These are phyloP conservation scores for Argyresthia albistria DNA, from an alignment of 2,888 invertebrate genomes.

Conservation along the genomic window DNA sequence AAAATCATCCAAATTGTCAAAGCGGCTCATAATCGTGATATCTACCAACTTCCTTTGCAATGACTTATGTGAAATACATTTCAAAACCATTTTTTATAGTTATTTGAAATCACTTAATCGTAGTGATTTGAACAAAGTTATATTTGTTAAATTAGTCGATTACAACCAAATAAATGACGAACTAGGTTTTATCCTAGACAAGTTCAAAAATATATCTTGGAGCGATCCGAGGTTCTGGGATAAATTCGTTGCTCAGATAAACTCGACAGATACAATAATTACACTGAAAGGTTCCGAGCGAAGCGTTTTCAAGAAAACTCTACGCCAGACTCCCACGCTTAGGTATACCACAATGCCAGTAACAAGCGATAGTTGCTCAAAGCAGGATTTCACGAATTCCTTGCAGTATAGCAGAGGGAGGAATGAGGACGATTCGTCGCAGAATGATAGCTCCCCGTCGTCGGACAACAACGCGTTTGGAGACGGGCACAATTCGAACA, in stretches of 20 bases:
- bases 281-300: slow-evolving; percentile 57
- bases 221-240: slow-evolving; percentile 90
- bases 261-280: slow-evolving; percentile 74
- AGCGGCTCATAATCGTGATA: slow-evolving; percentile 71
- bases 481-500: slow-evolving; percentile 76
- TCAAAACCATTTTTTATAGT: slow-evolving; percentile 64
- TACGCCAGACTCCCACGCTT: slow-evolving; percentile 58
- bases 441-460: slow-evolving; percentile 72
- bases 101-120: slow-evolving; percentile 61
- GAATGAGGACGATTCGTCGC: slow-evolving; percentile 64
- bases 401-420: slow-evolving; percentile 53
- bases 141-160: slow-evolving; percentile 60
- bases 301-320: slow-evolving; percentile 65
- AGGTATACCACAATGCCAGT: slow-evolving; percentile 73
- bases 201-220: slow-evolving; percentile 79
- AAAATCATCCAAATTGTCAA: slow-evolving; percentile 61
- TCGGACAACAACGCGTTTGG: slow-evolving; percentile 74
- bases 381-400: slow-evolving; percentile 68
- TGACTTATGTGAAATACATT: slow-evolving; percentile 60
- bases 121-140: slow-evolving; percentile 57
- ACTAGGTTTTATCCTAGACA: slow-evolving; percentile 56
- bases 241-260: slow-evolving; percentile 83
- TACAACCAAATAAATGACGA: slow-evolving; percentile 63
- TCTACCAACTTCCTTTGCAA: slow-evolving; percentile 70
- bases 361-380: slow-evolving; percentile 67